Percentiles rank a stretch among this genome's conserved stretches.
These are phyloP conservation scores for Callyntrura guangdongensis DNA, from an alignment of 2,888 invertebrate genomes.

Conservation along the genomic window DNA sequence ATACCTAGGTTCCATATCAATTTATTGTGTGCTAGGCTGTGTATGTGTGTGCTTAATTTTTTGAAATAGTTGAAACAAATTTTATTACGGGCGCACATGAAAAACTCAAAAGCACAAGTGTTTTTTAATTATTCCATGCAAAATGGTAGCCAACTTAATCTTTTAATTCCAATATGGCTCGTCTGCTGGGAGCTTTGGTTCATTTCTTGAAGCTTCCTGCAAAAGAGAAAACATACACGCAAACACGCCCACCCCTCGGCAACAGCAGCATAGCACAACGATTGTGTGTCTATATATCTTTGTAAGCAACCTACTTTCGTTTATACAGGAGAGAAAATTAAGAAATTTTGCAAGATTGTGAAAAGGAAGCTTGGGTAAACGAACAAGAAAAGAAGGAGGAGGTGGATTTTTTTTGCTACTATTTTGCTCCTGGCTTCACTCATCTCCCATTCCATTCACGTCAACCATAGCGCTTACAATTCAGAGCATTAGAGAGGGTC, in stretches of 20 bases:
- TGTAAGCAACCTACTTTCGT: slow-evolving; percentile 50
- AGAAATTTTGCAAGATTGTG: slow-evolving; percentile 71
- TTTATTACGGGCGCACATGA: not conserved
- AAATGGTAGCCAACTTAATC: slow-evolving; percentile 59
- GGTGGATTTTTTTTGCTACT: slow-evolving; percentile 11
- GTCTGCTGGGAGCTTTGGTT: slow-evolving; percentile 58
- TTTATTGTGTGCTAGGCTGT: too few relatives aligned
- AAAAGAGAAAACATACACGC: not conserved
- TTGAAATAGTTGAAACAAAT: slow-evolving; percentile 43
- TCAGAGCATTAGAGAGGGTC: slow-evolving; percentile 68
- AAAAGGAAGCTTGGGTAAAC: slow-evolving; percentile 36
- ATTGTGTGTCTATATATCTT: too few relatives aligned
- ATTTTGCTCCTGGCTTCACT: slow-evolving; percentile 48
- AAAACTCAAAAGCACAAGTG: slow-evolving; percentile 57
- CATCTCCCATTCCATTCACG: slow-evolving; percentile 70
- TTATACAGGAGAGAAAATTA: slow-evolving; percentile 59
- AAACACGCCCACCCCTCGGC: not conserved
- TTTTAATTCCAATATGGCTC: slow-evolving; percentile 69
- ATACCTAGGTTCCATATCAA: slow-evolving; percentile 41
- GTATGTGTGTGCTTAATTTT: slow-evolving; percentile 37
- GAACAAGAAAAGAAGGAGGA: slow-evolving; percentile 16
- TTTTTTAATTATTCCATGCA: slow-evolving; percentile 72
- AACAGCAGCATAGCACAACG: slow-evolving; percentile 17
- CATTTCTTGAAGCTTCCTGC: slow-evolving; percentile 58
- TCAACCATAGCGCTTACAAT: slow-evolving; percentile 64